Base-by-base conservation (phyloP, 2,888 invertebrate species). In the Fissipunctia ypsillon region DNA sequence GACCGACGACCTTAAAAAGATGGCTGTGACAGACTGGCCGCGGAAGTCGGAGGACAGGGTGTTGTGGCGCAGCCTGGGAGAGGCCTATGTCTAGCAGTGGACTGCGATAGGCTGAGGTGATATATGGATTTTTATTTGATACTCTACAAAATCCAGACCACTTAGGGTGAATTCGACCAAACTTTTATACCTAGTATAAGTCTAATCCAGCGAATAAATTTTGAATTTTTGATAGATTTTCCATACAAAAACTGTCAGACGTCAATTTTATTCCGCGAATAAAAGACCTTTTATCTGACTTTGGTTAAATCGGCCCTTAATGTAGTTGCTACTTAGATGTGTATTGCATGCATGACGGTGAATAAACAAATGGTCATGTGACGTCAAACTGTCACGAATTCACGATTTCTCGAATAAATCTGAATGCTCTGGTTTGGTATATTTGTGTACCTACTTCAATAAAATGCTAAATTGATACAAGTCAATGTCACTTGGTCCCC, bases 341-440 rank as follows among this genome's bases (percentile, higher is more conserved):
- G 14, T 69, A 63, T 76, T 14, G 22, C n/a, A 77, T 76, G n/a
- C 35, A 68, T 52, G 61, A 48, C 52, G 63, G 70, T 52, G 57
- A 75, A 76, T 79, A 66, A 79, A 70, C 45, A 75, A 65, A 56
- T 52, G 38, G 6, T 31, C 31, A 52, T 14, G 22, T 80, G 80
- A 80, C 80, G 80, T 80, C 80, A 80, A 57, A 16, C 35, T 14
- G 56, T 66, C 52, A 65, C 52, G 43, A 67, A 63, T 67, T 64
- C 57, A 38, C 28, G 35, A 31, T 43, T 56, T 63, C 0, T 14
- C 43, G 78, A 77, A 77, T 77, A 79, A 75, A 79, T 79, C 54
- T 79, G 52, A 75, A 79, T 78, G 61, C 78, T 28, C 43, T 31
- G 31, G 28, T 63, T 50, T 78, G 56, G 28, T 41, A 66, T 50